A percentile compares a stretch with the other conserved stretches of the same genome.
Conservation (phyloP, 1,140 invertebrate species). For the Lasaia peninsularis region DNA sequence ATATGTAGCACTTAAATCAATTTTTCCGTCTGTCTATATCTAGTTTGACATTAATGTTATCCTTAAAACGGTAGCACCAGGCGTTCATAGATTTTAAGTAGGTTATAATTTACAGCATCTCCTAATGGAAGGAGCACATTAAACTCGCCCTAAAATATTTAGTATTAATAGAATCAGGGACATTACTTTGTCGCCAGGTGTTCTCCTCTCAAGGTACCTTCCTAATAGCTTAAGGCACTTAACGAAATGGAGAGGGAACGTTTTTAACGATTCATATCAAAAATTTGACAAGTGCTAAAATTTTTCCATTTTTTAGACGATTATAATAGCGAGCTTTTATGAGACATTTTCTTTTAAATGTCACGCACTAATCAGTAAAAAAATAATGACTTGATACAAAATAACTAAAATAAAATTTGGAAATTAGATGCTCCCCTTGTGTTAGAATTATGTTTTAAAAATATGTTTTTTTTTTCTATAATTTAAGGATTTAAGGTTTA, state of each 20-base stretch:
- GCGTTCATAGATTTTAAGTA: constrained; percentile 42
- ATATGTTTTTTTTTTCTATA: too few relatives aligned
- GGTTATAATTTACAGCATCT: constrained; percentile 61
- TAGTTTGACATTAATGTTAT: neutral
- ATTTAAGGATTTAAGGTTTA: too few relatives aligned
- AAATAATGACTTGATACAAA: too few relatives aligned
- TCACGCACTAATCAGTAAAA: neutral
- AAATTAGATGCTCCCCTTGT: too few relatives aligned
- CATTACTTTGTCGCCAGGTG: constrained; percentile 47
- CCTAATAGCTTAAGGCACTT: constrained; percentile 48
- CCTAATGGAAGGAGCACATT: constrained; percentile 68
- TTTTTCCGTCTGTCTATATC: neutral
- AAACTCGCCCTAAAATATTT: constrained; percentile 55
- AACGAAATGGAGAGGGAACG: constrained; percentile 31
- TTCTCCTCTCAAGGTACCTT: constrained; percentile 31
- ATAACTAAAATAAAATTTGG: too few relatives aligned
- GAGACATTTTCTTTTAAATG: too few relatives aligned
- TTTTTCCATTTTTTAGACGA: neutral
- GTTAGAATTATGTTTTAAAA: too few relatives aligned
- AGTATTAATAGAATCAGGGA: constrained; percentile 64
- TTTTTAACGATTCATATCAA: constrained; percentile 25
- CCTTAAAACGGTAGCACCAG: constrained; percentile 39
- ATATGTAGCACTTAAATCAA: too few relatives aligned
- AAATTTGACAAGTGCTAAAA: constrained; percentile 11
- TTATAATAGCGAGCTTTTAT: neutral